These are phyloP conservation scores for Philhelius pedissequus DNA, from an alignment of 2,888 invertebrate species.

Conservation along the genomic window DNA sequence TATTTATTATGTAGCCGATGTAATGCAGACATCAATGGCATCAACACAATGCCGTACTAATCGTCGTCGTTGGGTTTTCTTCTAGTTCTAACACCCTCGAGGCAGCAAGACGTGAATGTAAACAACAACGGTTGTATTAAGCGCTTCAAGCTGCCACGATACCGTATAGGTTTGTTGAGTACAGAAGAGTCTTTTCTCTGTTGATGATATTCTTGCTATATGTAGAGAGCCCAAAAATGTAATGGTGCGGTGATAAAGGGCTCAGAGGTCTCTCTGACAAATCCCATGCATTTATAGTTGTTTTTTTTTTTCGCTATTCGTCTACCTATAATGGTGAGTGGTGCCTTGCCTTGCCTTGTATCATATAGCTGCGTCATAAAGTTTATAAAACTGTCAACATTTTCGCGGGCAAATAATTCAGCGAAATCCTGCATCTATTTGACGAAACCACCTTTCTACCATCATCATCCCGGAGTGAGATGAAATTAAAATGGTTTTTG, in stretches of 20 bases:
- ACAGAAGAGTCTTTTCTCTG: neutral
- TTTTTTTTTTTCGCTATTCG: neutral
- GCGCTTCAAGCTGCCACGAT: neutral
- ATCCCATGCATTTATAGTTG: constrained; percentile 23
- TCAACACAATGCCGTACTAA: constrained; percentile 60
- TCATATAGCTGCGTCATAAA: constrained; percentile 3
- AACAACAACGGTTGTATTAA: neutral
- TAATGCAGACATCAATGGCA: constrained; percentile 44
- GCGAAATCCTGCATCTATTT: neutral
- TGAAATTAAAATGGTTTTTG: constrained; percentile 1
- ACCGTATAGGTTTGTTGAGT: neutral
- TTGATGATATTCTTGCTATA: neutral
- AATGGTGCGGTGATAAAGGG: neutral
- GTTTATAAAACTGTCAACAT: constrained; percentile 45
- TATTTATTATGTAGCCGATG: constrained; percentile 43
- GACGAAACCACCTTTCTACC: neutral
- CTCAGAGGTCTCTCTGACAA: constrained; percentile 11
- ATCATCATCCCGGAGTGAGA: neutral
- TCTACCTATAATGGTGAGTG: neutral
- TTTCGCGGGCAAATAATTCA: constrained; percentile 42
- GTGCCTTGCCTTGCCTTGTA: neutral
- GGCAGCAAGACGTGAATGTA: neutral
- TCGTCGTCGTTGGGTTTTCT: constrained; percentile 39
- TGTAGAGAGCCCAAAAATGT: neutral
- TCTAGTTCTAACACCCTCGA: constrained; percentile 1